A percentile compares a stretch with the other conserved stretches of the same genome.
Evolutionary conservation across 1,140 invertebrate genomes (phyloP).

Genomic region (Lepidotrigona ventralis): DNA sequence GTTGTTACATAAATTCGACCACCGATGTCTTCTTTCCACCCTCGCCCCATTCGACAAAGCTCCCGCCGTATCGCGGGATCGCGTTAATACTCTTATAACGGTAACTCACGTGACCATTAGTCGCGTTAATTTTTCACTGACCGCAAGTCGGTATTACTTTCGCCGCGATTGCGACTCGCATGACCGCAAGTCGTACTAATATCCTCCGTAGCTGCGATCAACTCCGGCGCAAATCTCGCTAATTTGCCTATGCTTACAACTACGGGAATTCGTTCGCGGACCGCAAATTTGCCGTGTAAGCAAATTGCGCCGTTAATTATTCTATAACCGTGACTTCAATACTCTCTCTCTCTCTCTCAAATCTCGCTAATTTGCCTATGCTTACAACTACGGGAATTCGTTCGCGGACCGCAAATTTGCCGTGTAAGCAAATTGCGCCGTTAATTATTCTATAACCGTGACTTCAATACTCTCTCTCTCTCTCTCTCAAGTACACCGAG

Average conservation of each 20-base stretch:
- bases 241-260: conserved; percentile 18
- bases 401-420: conserved; percentile 39
- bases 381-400: conserved; percentile 19
- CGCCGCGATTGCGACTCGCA: conserved; percentile 19
- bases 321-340: conserved; percentile 12
- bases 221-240: conserved; percentile 15
- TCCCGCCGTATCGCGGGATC: neutral
- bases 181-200: conserved; percentile 32
- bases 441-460: conserved; percentile 22
- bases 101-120: conserved; percentile 8
- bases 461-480: neutral
- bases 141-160: neutral
- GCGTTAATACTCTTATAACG: neutral
- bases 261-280: conserved; percentile 21
- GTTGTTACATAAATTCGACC: neutral
- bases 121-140: conserved; percentile 31
- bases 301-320: conserved; percentile 24
- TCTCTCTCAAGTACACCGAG: neutral
- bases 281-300: conserved; percentile 42
- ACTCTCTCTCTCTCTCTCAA: neutral
- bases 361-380: conserved; percentile 21
- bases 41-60: neutral
- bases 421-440: conserved; percentile 24
- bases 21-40: neutral
- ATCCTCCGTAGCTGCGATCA: conserved; percentile 19